phyloP scores from a whole-genome alignment of 2,888 invertebrate species.

The Creontiades dilutus region DNA sequence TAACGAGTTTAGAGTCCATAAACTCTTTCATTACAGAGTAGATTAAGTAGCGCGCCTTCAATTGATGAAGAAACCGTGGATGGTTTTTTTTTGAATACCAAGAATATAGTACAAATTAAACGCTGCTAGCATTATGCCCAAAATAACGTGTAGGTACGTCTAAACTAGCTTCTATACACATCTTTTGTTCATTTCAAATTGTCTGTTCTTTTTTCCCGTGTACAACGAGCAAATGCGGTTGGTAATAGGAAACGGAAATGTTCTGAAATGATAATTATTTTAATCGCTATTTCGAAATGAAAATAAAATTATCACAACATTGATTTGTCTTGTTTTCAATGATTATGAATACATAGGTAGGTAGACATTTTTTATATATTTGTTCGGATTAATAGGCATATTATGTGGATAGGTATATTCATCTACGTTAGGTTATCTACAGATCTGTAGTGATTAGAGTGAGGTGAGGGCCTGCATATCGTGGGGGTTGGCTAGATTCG shows the following conservation, averaged over 20 bases:
- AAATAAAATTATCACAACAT: conserved; percentile 71
- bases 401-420: conserved; percentile 7
- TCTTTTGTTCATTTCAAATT: no score
- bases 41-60: conserved; percentile 68
- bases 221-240: not conserved
- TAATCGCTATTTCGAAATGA: not conserved
- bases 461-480: not conserved
- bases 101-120: not conserved
- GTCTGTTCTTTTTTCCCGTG: not conserved
- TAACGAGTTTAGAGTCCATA: conserved; percentile 24
- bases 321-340: conserved; percentile 75
- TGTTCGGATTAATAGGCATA: not conserved
- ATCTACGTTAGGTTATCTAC: not conserved
- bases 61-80: conserved; percentile 70
- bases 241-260: not conserved
- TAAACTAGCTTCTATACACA: not conserved
- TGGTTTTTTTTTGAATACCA: conserved; percentile 42
- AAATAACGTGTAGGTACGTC: not conserved
- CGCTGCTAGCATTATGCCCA: not conserved
- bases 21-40: conserved; percentile 41
- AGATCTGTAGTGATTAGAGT: not conserved
- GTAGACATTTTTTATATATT: conserved; percentile 13
- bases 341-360: conserved; percentile 72
- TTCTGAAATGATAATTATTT: not conserved
- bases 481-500: no score